Percentiles rank a stretch among this genome's conserved stretches.
Conservation (phyloP, 2,113 vertebrate genomes). For the Aptenodytes patagonicus region DNA sequence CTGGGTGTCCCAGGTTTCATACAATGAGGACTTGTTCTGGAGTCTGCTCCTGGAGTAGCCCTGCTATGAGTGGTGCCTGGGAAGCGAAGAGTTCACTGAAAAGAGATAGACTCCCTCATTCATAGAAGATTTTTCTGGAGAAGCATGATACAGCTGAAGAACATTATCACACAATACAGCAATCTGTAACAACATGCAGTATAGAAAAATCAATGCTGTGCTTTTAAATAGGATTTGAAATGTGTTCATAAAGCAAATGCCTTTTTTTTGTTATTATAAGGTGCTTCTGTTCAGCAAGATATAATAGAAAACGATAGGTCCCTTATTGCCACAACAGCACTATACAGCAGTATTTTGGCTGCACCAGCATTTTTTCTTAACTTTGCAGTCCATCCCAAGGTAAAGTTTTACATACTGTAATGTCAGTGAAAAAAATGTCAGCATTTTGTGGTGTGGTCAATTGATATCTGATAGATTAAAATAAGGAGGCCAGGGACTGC, state of each 20-base stretch:
- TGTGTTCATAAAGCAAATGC: background rate
- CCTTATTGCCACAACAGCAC: background rate
- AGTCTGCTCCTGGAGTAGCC: background rate
- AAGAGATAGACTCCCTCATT: background rate
- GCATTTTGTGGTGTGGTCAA: conserved; percentile 19
- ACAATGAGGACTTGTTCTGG: background rate
- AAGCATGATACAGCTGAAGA: background rate
- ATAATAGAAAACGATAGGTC: background rate
- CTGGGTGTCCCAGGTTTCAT: background rate
- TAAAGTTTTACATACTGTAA: conserved; percentile 41
- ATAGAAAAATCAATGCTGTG: background rate
- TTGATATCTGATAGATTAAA: background rate
- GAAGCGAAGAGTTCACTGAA: background rate
- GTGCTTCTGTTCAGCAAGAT: background rate
- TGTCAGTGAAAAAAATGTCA: conserved; percentile 29
- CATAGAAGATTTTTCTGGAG: background rate
- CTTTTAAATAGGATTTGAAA: background rate
- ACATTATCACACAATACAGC: background rate
- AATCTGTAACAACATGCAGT: background rate
- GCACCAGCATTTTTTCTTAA: background rate
- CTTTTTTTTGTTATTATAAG: background rate
- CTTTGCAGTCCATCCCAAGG: background rate
- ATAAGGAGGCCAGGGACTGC: background rate
- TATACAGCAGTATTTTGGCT: background rate
- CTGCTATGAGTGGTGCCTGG: background rate